These are phyloP conservation scores for Rhamphomyia laevipes DNA, from an alignment of 2,888 invertebrate genomes.

Conservation along the genomic window DNA sequence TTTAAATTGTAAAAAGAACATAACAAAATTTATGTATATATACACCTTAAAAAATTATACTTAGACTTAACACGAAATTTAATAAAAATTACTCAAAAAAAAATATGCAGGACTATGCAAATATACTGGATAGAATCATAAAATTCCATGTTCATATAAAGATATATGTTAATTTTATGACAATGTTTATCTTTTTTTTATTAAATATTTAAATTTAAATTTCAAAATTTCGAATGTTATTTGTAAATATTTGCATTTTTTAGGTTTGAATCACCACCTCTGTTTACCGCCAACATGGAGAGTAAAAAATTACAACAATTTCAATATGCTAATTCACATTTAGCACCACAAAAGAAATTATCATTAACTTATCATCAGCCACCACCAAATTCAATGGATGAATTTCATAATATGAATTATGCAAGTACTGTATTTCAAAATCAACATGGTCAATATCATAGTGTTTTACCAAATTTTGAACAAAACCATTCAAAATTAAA, in stretches of 20 bases:
- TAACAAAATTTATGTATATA: too few relatives aligned
- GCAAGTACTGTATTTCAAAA: constrained; percentile 8
- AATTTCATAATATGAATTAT: constrained; percentile 1
- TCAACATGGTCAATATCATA: constrained; percentile 9
- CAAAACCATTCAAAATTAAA: constrained; percentile 23
- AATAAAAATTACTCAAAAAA: too few relatives aligned
- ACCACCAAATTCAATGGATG: background rate
- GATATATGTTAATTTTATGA: too few relatives aligned
- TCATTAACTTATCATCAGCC: constrained; percentile 32
- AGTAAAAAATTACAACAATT: constrained; percentile 47
- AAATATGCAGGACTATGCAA: too few relatives aligned
- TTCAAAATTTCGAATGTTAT: constrained; percentile 2
- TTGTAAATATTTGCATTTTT: constrained; percentile 2
- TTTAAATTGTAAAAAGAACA: constrained; percentile 3
- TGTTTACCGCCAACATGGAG: constrained; percentile 54
- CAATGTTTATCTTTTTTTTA: too few relatives aligned
- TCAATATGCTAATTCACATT: constrained; percentile 31
- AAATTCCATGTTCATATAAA: too few relatives aligned
- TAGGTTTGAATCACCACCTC: constrained; percentile 61
- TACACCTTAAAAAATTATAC: too few relatives aligned
- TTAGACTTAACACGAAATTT: too few relatives aligned
- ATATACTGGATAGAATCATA: too few relatives aligned
- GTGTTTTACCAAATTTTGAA: background rate
- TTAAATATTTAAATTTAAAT: too few relatives aligned
- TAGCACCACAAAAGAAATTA: constrained; percentile 41